These are phyloP conservation scores for Microctenopoma lineatum DNA, from an alignment of 2,797 vertebrate genomes.

Conservation along the genomic window DNA sequence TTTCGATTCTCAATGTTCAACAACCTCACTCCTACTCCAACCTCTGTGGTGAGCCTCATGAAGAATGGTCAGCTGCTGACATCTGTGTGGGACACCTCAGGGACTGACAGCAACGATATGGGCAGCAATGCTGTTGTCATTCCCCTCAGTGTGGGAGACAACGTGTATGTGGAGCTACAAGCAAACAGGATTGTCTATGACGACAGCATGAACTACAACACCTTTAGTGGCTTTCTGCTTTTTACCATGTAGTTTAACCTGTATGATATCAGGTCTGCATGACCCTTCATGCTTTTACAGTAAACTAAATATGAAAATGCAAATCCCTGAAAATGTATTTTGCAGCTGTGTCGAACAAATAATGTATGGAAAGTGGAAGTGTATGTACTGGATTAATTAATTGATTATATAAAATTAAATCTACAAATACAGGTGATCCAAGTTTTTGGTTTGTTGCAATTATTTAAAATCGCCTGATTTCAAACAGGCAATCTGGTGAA, in stretches of 20 bases:
- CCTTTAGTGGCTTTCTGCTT: slow-evolving; percentile 70
- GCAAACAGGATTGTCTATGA: slow-evolving; percentile 51
- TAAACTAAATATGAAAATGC: not conserved
- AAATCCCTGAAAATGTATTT: not conserved
- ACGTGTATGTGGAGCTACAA: slow-evolving; percentile 51
- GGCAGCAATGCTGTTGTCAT: slow-evolving; percentile 70
- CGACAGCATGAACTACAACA: slow-evolving; percentile 56
- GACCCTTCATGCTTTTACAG: not conserved
- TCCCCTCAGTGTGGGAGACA: slow-evolving; percentile 63
- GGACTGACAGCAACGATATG: slow-evolving; percentile 44
- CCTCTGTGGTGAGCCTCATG: slow-evolving; percentile 61
- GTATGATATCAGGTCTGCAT: not conserved
- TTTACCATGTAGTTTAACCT: slow-evolving; percentile 41
- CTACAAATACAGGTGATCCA: not conserved
- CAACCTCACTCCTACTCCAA: slow-evolving; percentile 45
- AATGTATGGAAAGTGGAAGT: not conserved
- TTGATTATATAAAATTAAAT: not conserved
- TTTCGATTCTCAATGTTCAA: slow-evolving; percentile 69
- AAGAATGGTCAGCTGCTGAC: slow-evolving; percentile 51
- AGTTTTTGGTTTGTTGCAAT: not conserved
- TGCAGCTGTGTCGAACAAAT: too few species aligned
- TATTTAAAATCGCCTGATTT: not conserved
- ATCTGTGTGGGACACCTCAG: slow-evolving; percentile 57
- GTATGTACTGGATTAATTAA: too few species aligned
- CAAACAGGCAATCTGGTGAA: not conserved